These are phyloP conservation scores for Polypedilum pembai DNA, from an alignment of 1,140 invertebrate genomes.

Conservation along the genomic window DNA sequence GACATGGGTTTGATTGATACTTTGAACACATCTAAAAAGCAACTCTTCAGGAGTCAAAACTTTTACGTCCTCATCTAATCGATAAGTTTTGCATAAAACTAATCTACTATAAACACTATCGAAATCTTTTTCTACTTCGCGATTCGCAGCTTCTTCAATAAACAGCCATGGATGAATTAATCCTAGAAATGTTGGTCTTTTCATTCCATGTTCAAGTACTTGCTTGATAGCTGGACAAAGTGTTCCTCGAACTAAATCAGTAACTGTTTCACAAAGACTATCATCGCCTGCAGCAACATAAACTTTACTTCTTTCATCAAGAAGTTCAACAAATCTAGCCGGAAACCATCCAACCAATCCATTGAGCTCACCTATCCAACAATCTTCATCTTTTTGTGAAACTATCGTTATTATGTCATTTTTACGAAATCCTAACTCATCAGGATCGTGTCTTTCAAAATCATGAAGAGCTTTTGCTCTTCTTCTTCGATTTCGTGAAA, in stretches of 20 bases:
- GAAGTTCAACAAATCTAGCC: constrained; percentile 92
- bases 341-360: constrained; percentile 98
- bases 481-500: constrained; percentile 74
- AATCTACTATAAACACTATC: constrained; percentile 95
- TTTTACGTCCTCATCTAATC: constrained; percentile 98
- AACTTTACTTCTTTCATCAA: constrained; percentile 94
- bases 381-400: constrained; percentile 97
- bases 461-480: constrained; percentile 81
- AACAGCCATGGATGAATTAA: constrained; percentile 98
- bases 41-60: constrained; percentile 97
- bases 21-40: constrained; percentile 91
- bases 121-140: constrained; percentile 96
- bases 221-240: constrained; percentile 90
- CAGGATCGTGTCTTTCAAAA: constrained; percentile 97
- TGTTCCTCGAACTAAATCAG: constrained; percentile 90
- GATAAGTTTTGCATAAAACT: constrained; percentile 96
- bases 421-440: constrained; percentile 95
- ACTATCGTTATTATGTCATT: constrained; percentile 98
- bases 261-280: constrained; percentile 89
- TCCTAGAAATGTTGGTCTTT: constrained; percentile 73
- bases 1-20: constrained; percentile 92
- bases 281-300: constrained; percentile 97
- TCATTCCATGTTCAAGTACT: constrained; percentile 94
- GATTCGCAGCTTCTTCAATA: constrained; percentile 91
- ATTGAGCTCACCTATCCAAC: constrained; percentile 98